Conservation (phyloP, 35 echinoderm and acorn worm species). For the Lytechinus pictus region DNA sequence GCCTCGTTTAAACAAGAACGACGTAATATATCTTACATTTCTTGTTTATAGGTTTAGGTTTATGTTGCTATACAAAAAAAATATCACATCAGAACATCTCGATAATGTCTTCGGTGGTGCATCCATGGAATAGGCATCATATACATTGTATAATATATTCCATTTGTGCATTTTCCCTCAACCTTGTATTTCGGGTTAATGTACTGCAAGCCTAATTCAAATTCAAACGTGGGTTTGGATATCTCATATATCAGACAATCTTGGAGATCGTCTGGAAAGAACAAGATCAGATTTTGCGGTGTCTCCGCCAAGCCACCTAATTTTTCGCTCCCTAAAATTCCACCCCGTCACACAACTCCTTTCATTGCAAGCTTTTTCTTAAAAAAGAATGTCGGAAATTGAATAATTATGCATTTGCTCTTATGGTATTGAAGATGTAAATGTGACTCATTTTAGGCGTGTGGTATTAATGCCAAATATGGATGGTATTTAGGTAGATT, state of each 20-base stretch:
- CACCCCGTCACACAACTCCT: not conserved
- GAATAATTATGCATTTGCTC: not conserved
- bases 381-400: not conserved
- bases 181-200: slow-evolving; percentile 18
- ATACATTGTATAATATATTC: not conserved
- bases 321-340: not conserved
- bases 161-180: not conserved
- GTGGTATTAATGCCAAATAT: not conserved
- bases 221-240: not conserved
- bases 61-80: too few relatives aligned
- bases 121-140: not conserved
- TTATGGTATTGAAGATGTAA: not conserved
- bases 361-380: not conserved
- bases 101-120: not conserved
- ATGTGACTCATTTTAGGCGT: not conserved
- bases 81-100: not conserved
- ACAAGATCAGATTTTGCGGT: slow-evolving; percentile 10
- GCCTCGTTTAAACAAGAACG: too few relatives aligned
- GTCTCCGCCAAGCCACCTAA: not conserved
- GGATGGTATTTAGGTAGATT: not conserved
- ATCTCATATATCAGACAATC: not conserved
- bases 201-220: not conserved
- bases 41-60: too few relatives aligned
- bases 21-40: too few relatives aligned
- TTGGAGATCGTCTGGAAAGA: not conserved